Conservation (phyloP, 92 coral and sea anemone genomes). For the Epizoanthus illoricatus region DNA sequence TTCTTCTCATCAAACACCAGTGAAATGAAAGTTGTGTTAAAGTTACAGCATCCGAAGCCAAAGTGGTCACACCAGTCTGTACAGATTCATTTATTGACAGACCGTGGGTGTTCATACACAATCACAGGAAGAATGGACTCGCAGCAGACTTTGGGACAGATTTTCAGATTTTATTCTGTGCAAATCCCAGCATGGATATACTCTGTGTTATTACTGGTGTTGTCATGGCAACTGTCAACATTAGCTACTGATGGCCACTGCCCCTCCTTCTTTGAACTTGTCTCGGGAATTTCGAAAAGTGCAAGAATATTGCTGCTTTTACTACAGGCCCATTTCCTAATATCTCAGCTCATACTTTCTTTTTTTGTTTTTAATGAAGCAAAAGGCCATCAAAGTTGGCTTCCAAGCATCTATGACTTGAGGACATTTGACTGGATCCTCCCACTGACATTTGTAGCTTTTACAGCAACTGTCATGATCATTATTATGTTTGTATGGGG, state of each 20-base stretch:
- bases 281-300: constrained; percentile 58
- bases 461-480: constrained; percentile 64
- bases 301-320: constrained; percentile 74
- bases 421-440: constrained; percentile 82
- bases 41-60: constrained; percentile 83
- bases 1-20: constrained; percentile 61
- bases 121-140: constrained; percentile 67
- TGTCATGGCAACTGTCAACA: constrained; percentile 85
- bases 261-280: constrained; percentile 77
- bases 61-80: constrained; percentile 57
- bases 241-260: constrained; percentile 56
- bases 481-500: constrained; percentile 75
- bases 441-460: constrained; percentile 64
- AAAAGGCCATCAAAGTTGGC: constrained; percentile 81
- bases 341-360: constrained; percentile 73
- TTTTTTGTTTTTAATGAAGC: constrained; percentile 66
- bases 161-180: constrained; percentile 78
- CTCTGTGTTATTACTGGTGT: constrained; percentile 70
- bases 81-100: constrained; percentile 85
- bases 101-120: constrained; percentile 78
- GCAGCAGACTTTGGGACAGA: constrained; percentile 78
- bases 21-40: constrained; percentile 57
- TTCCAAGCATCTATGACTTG: constrained; percentile 72
- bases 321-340: constrained; percentile 76
- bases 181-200: constrained; percentile 80